These are phyloP conservation scores for Drosophila quasianomalipes DNA, from an alignment of 2,888 invertebrate genomes.

Conservation along the genomic window DNA sequence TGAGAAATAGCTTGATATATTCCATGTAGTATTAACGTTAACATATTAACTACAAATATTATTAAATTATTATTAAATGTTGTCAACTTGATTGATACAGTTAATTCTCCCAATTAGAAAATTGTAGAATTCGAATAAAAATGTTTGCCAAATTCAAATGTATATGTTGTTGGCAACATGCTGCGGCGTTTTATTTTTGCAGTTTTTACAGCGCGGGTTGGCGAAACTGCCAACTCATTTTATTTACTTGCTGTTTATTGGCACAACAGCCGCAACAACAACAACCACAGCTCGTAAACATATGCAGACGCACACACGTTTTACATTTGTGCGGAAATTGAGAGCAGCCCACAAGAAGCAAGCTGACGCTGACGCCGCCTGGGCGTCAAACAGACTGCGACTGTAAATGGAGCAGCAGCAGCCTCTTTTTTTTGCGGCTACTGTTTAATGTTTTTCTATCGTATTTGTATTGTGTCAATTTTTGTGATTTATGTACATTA, in stretches of 20 bases:
- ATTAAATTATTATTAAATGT: background rate
- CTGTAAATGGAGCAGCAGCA: slow-evolving; percentile 12
- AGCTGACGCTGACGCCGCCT: slow-evolving; percentile 27
- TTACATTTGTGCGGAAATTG: slow-evolving; percentile 51
- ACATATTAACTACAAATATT: background rate
- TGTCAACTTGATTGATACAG: background rate
- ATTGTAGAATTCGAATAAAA: background rate
- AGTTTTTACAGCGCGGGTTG: slow-evolving; percentile 1
- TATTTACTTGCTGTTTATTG: slow-evolving; percentile 41
- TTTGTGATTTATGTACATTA: slow-evolving; percentile 55
- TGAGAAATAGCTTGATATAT: background rate
- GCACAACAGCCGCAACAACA: slow-evolving; percentile 15
- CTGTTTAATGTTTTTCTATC: slow-evolving; percentile 41
- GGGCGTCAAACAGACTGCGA: slow-evolving; percentile 65
- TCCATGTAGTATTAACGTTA: background rate
- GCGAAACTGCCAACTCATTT: slow-evolving; percentile 24
- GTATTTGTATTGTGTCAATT: slow-evolving; percentile 41
- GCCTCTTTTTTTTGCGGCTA: slow-evolving; percentile 27
- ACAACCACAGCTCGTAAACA: slow-evolving; percentile 7
- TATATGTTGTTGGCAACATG: background rate
- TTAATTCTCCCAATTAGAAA: slow-evolving; percentile 16
- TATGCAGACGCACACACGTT: slow-evolving; percentile 21
- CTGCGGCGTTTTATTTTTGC: slow-evolving; percentile 1
- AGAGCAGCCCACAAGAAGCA: slow-evolving; percentile 49
- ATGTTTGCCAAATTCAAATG: background rate